Evolutionary conservation across 2,888 invertebrate species (phyloP).

Genomic region (Atherix ibis): DNA sequence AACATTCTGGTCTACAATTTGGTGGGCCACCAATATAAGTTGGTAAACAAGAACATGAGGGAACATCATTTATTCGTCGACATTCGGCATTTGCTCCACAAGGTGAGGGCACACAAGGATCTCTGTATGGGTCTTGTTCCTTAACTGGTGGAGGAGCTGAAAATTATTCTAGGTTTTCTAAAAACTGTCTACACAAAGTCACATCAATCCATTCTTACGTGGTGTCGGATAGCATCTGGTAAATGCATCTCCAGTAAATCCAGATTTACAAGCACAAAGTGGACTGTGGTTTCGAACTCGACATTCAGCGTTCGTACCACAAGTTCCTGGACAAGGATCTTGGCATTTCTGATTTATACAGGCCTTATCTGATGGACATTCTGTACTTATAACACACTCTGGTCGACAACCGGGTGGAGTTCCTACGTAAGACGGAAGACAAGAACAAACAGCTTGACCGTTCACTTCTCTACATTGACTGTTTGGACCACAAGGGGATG

Average conservation of each 20-base stretch:
- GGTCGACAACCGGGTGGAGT: conserved; percentile 49
- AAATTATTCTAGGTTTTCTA: background rate
- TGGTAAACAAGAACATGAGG: conserved; percentile 49
- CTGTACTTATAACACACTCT: conserved; percentile 48
- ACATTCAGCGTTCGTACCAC: conserved; percentile 50
- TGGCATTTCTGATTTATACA: conserved; percentile 48
- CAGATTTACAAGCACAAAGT: conserved; percentile 52
- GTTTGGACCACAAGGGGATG: conserved; percentile 51
- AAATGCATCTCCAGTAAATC: conserved; percentile 63
- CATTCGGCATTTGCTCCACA: conserved; percentile 49
- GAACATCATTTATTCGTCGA: conserved; percentile 37
- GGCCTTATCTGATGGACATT: conserved; percentile 44
- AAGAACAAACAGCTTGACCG: conserved; percentile 45
- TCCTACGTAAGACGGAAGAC: conserved; percentile 42
- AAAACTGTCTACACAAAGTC: background rate
- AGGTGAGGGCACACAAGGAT: conserved; percentile 50
- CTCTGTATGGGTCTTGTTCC: conserved; percentile 22
- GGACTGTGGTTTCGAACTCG: conserved; percentile 63
- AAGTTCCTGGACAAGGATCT: conserved; percentile 46
- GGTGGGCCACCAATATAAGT: conserved; percentile 49
- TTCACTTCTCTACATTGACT: conserved; percentile 45
- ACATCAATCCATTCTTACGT: conserved; percentile 7
- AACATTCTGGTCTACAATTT: conserved; percentile 55
- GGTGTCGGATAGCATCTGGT: conserved; percentile 39
- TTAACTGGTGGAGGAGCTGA: conserved; percentile 20